These are phyloP conservation scores for Tipula confusa DNA, from an alignment of 2,888 invertebrate species.

Conservation along the genomic window DNA sequence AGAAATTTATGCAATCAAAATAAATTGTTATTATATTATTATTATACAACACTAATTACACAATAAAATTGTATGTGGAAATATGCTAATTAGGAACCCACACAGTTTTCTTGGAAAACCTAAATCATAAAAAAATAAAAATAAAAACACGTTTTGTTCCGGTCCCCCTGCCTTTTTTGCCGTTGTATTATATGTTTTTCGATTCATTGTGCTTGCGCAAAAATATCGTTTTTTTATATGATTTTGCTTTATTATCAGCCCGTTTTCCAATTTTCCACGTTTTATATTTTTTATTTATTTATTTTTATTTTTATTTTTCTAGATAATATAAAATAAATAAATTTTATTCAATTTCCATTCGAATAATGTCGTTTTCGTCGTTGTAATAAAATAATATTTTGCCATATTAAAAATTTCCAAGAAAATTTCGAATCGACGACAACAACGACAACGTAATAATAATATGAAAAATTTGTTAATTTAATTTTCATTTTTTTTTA, in stretches of 20 bases:
- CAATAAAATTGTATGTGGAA: neutral
- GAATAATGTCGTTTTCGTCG: neutral
- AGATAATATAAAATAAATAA: neutral
- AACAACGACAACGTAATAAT: neutral
- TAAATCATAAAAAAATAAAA: neutral
- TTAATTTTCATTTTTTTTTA: neutral
- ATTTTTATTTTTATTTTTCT: neutral
- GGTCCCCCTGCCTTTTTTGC: neutral
- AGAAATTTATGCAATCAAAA: constrained; percentile 9
- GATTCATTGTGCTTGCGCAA: neutral
- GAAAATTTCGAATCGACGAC: neutral
- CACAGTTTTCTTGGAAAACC: neutral
- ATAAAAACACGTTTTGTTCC: neutral
- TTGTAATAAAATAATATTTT: neutral
- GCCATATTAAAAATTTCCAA: neutral
- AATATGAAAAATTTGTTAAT: neutral
- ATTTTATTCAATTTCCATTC: neutral
- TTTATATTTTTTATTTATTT: neutral
- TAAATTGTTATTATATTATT: neutral
- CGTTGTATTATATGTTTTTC: neutral
- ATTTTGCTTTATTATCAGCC: neutral
- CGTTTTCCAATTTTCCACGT: neutral
- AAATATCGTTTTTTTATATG: neutral
- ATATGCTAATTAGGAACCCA: neutral
- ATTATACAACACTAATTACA: neutral